These are phyloP conservation scores for Ormyrus labotus DNA, from an alignment of 2,888 invertebrate genomes.

Conservation along the genomic window DNA sequence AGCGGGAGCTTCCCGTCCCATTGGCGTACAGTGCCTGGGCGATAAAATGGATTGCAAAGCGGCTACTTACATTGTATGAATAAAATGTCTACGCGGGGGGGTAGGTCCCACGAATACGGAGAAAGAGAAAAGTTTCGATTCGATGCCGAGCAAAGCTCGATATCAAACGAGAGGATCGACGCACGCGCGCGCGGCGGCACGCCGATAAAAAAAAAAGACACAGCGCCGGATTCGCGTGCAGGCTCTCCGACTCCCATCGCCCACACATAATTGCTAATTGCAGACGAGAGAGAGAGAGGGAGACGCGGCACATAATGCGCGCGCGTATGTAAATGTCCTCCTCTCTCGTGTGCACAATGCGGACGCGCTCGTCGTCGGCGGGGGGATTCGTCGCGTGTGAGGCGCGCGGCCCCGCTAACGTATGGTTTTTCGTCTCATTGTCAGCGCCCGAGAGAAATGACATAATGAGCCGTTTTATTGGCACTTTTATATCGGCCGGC, in stretches of 20 bases:
- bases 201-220: background rate
- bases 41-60: no score
- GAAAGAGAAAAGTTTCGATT: no score
- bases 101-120: no score
- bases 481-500: slow-evolving; percentile 35
- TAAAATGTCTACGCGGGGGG: background rate
- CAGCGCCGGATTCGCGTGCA: background rate
- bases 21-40: no score
- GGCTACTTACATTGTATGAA: no score
- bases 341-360: slow-evolving; percentile 28
- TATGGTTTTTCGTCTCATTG: slow-evolving; percentile 31
- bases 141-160: background rate
- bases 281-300: slow-evolving; percentile 10
- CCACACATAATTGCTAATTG: slow-evolving; percentile 48
- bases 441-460: slow-evolving; percentile 51
- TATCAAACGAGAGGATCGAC: no score
- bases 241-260: slow-evolving; percentile 23
- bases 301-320: background rate
- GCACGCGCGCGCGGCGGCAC: background rate
- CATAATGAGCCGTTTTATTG: slow-evolving; percentile 55
- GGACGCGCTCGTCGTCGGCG: slow-evolving; percentile 8
- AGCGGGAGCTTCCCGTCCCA: no score
- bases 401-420: background rate
- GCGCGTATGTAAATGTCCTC: slow-evolving; percentile 26
- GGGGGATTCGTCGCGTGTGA: background rate